Percentiles rank a stretch among this genome's conserved stretches.
Evolutionary conservation across 2,113 vertebrate species (phyloP).

Genomic region (Archilochus colubris): DNA sequence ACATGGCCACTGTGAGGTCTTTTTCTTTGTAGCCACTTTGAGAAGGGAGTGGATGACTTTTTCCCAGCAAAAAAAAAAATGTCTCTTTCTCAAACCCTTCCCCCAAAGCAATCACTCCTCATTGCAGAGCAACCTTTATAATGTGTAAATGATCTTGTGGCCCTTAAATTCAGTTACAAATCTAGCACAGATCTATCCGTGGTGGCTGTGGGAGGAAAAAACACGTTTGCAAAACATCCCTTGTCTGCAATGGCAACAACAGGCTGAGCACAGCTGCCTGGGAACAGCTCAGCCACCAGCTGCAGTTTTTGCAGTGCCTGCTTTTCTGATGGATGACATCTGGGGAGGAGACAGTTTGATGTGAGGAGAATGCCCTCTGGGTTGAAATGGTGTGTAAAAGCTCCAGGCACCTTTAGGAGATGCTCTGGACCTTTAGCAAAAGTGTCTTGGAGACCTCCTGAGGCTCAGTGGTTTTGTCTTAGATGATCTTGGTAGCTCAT

Average conservation of each 20-base stretch:
- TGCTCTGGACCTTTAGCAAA: neutral
- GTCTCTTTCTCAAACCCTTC: neutral
- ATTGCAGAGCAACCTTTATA: neutral
- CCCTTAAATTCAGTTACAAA: neutral
- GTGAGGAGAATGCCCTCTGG: neutral
- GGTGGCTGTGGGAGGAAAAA: neutral
- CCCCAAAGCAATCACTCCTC: neutral
- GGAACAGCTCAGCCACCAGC: slow-evolving; percentile 6
- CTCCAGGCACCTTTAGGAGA: neutral
- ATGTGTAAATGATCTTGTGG: neutral
- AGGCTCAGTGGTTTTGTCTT: neutral
- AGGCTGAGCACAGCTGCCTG: slow-evolving; percentile 41
- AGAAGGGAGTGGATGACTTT: neutral
- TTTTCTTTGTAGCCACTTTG: slow-evolving; percentile 1
- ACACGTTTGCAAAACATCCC: slow-evolving; percentile 7
- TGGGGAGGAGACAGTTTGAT: neutral
- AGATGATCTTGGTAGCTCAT: neutral
- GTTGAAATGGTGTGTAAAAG: rapidly evolving
- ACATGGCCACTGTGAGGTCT: neutral
- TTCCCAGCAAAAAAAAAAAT: neutral
- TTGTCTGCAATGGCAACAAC: neutral
- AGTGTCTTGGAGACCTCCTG: neutral
- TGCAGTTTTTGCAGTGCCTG: neutral
- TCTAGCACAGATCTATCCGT: neutral
- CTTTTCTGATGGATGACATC: neutral